A percentile compares a stretch with the other conserved stretches of the same genome.
phyloP scores from a whole-genome alignment of 1,140 invertebrate genomes.

The Antheraea mylitta region DNA sequence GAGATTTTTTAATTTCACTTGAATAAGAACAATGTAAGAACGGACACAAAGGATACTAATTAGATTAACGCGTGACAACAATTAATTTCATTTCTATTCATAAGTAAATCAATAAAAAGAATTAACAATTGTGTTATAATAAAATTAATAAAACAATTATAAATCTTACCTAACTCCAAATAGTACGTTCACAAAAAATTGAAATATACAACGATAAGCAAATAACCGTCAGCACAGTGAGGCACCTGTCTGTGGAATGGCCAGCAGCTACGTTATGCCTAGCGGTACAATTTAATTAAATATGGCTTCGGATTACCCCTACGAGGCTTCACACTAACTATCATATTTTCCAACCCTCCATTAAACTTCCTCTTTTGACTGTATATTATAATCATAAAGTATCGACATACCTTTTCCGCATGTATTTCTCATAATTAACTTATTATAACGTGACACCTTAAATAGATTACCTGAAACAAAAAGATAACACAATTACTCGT shows the following conservation, averaged over 20 bases:
- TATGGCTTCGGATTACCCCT: slow-evolving; percentile 75
- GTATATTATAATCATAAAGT: slow-evolving; percentile 11
- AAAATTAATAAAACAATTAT: neutral
- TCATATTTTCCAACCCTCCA: slow-evolving; percentile 52
- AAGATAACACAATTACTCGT: slow-evolving; percentile 47
- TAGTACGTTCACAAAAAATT: neutral
- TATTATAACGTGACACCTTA: slow-evolving; percentile 14
- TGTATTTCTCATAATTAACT: slow-evolving; percentile 15
- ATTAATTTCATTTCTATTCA: neutral
- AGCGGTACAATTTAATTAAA: slow-evolving; percentile 75
- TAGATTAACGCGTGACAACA: neutral
- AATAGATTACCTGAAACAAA: slow-evolving; percentile 66
- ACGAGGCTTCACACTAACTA: slow-evolving; percentile 68
- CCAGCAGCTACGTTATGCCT: slow-evolving; percentile 48
- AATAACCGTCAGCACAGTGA: slow-evolving; percentile 38
- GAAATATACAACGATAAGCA: neutral
- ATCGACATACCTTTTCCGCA: slow-evolving; percentile 16
- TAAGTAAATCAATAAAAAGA: neutral
- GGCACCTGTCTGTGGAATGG: slow-evolving; percentile 50
- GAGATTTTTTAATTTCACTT: neutral
- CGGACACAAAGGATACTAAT: neutral
- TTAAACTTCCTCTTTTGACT: slow-evolving; percentile 14
- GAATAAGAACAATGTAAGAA: neutral
- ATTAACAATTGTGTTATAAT: neutral
- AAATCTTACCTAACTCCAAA: slow-evolving; percentile 12